Conservation (phyloP, 2,797 vertebrate genomes). For the Syngnathus acus region DNA sequence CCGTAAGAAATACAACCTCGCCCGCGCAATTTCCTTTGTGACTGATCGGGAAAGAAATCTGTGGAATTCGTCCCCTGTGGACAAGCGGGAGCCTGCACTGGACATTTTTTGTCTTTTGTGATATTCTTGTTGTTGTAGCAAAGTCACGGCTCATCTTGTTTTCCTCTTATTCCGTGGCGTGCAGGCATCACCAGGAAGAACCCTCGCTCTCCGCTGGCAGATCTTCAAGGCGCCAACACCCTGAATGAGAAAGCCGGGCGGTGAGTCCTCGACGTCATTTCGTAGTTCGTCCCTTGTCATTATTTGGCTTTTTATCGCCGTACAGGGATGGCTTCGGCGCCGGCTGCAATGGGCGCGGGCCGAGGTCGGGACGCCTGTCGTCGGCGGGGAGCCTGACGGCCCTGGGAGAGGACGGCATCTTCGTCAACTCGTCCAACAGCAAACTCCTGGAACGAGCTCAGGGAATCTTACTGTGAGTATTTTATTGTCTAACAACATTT, state of each 20-base stretch:
- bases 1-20: conserved; percentile 19
- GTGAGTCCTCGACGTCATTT: conserved; percentile 57
- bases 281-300: not conserved
- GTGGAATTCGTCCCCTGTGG: conserved; percentile 19
- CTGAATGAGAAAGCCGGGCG: conserved; percentile 80
- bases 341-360: conserved; percentile 78
- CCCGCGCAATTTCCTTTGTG: not conserved
- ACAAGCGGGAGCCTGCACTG: not conserved
- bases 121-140: not conserved
- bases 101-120: conserved; percentile 1
- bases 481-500: no score
- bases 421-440: conserved; percentile 82
- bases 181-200: conserved; percentile 81
- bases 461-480: conserved; percentile 74
- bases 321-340: conserved; percentile 59
- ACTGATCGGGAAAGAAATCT: conserved; percentile 15
- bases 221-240: conserved; percentile 87
- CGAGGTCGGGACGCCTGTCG: conserved; percentile 67
- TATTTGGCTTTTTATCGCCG: no score
- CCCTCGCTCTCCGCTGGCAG: conserved; percentile 82
- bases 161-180: not conserved
- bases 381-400: conserved; percentile 55
- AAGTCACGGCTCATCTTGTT: not conserved
- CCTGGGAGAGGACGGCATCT: conserved; percentile 90
- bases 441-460: conserved; percentile 94